A percentile compares a stretch with the other conserved stretches of the same genome.
Conservation (phyloP, 2,888 invertebrate species). For the Cheilosia pagana region DNA sequence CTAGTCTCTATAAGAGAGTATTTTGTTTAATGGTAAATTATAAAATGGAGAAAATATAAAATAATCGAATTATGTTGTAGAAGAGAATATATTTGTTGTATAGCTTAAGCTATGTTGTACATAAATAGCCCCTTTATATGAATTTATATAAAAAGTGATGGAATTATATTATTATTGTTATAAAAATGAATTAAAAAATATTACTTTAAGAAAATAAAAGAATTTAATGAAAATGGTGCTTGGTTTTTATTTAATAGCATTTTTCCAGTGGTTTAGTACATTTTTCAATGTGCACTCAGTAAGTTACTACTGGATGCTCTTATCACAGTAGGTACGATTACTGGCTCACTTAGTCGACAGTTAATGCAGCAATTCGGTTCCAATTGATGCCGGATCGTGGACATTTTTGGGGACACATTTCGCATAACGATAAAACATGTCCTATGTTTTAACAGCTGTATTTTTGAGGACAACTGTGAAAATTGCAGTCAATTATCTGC, state of each 20-base stretch:
- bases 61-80: not conserved
- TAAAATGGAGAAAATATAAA: conserved; percentile 1
- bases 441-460: too few species aligned
- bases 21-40: conserved; percentile 15
- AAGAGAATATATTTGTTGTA: conserved; percentile 11
- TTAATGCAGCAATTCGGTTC: too few species aligned
- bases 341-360: too few species aligned
- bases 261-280: too few species aligned
- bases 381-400: too few species aligned
- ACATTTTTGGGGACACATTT: too few species aligned
- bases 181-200: conserved; percentile 32
- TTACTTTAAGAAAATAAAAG: conserved; percentile 43
- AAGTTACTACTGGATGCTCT: too few species aligned
- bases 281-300: too few species aligned
- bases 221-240: not conserved
- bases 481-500: too few species aligned
- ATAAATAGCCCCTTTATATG: conserved; percentile 57
- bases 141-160: conserved; percentile 66
- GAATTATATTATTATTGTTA: conserved; percentile 61
- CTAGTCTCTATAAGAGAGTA: conserved; percentile 73
- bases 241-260: not conserved
- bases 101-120: conserved; percentile 47
- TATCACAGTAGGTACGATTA: too few species aligned
- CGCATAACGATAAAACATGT: too few species aligned
- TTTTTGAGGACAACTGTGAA: too few species aligned